Base-by-base conservation (phyloP, 2,888 invertebrate genomes). In the Busseola fusca region DNA sequence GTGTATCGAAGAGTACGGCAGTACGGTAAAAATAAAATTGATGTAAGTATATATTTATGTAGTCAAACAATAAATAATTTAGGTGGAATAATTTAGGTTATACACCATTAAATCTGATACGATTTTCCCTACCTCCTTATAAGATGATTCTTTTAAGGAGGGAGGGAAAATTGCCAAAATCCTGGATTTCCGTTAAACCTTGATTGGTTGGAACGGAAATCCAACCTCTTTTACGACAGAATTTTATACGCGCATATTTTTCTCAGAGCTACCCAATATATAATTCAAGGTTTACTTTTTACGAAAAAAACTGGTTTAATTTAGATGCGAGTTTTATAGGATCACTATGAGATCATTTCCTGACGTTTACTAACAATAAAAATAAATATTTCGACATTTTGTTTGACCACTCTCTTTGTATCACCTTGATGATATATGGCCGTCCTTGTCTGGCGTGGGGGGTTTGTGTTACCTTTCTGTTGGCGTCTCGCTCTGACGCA, bases 331-430 rank as follows among this genome's bases (percentile, higher is more conserved):
- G 54, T 84, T 83, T 85, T 86, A 82, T 78, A 80, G 73, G 82
- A 84, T 88, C 80, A 73, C 74, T 85, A 88, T 93, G 91, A 94
- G 90, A 93, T 93, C 93, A 93, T 88, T 94, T 94, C 93, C 93
- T 93, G 86, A 85, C 87, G 80, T 88, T 88, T 82, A 86, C 86
- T 80, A 90, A 91, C 90, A 91, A 90, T 85, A 85, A 88, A 89
- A 87, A 88, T 88, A 89, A 88, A 86, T 89, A 90, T 92, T 92
- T 91, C 92, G 87, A 90, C 91, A 92, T 90, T 93, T 88, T 88
- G 87, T 87, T 85, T 87, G 87, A 89, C 90, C 91, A 87, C 91
- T 92, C 92, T 91, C 92, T 91, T 93, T 88, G 86, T 86, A 87
- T 93, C 82, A 93, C 93, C 94, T 94, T 93, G 94, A 86, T 90